A percentile compares a stretch with the other conserved stretches of the same genome.
Conservation (phyloP, 2,113 vertebrate species). For the Phylloscopus trochiloides region DNA sequence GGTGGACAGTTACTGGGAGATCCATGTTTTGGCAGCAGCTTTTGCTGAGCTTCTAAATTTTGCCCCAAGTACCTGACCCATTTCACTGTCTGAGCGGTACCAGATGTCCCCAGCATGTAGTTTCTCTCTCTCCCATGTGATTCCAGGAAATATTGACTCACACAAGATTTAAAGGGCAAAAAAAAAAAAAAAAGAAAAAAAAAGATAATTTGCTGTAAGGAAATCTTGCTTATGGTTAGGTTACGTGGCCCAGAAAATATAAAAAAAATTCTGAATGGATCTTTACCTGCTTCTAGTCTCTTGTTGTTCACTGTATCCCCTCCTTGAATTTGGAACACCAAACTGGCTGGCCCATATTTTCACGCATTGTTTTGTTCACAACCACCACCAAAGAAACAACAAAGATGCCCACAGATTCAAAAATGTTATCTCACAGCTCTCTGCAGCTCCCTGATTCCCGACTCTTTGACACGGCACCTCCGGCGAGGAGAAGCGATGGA, state of each 20-base stretch:
- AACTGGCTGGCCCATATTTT: background rate
- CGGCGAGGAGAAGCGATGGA: background rate
- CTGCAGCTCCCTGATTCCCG: background rate
- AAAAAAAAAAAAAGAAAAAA: background rate
- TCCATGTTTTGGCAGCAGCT: background rate
- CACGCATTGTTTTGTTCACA: background rate
- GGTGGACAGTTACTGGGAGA: background rate
- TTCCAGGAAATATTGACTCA: background rate
- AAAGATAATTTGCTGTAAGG: fast-evolving
- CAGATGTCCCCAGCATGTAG: background rate
- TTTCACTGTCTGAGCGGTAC: background rate
- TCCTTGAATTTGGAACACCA: background rate
- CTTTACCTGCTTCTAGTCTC: background rate
- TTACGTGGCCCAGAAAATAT: background rate
- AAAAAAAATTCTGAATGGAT: background rate
- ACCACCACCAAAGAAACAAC: background rate
- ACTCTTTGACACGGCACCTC: background rate
- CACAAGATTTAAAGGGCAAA: background rate
- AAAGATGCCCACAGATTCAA: background rate
- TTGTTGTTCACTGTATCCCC: background rate
- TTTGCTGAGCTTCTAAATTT: background rate
- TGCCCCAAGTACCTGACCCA: background rate
- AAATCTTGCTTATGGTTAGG: background rate
- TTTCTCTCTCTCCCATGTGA: background rate
- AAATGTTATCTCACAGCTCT: background rate